phyloP scores from a whole-genome alignment of 2,888 invertebrate species.

The Steinernema scapterisci region DNA sequence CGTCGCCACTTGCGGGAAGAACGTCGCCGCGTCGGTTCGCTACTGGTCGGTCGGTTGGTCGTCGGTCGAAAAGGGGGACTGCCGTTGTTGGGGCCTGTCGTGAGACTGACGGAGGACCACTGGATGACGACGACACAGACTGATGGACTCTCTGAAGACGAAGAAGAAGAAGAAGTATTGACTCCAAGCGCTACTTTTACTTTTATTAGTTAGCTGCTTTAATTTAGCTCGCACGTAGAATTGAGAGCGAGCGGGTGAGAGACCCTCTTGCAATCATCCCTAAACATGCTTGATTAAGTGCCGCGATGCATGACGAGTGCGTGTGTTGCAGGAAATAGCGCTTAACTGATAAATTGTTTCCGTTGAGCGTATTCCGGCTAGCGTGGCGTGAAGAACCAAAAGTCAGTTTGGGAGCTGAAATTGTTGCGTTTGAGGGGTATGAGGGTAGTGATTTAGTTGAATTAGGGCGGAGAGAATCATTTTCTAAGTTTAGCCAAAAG shows the following conservation, averaged over 20 bases:
- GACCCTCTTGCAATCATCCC: neutral
- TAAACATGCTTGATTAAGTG: conserved; percentile 18
- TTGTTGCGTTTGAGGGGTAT: too few relatives aligned
- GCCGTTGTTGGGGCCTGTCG: too few relatives aligned
- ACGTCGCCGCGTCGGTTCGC: too few relatives aligned
- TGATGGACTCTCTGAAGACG: neutral
- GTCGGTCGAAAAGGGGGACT: neutral
- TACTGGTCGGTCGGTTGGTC: neutral
- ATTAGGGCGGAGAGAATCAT: too few relatives aligned
- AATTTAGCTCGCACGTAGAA: conserved; percentile 3
- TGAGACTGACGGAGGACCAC: neutral
- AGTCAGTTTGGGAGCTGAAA: too few relatives aligned
- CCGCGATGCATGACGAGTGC: neutral
- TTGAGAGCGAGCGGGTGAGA: too few relatives aligned
- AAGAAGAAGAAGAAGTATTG: neutral
- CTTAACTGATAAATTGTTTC: too few relatives aligned
- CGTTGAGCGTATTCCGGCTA: too few relatives aligned
- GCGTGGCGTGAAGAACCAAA: too few relatives aligned
- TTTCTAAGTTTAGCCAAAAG: too few relatives aligned
- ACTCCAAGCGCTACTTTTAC: conserved; percentile 6
- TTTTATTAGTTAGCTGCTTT: conserved; percentile 15
- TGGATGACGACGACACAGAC: neutral
- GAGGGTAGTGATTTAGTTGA: too few relatives aligned
- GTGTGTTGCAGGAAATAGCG: neutral
- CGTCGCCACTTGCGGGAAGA: too few relatives aligned